Evolutionary conservation across 2,888 invertebrate genomes (phyloP).

Genomic region (Cheiracanthium punctorium): DNA sequence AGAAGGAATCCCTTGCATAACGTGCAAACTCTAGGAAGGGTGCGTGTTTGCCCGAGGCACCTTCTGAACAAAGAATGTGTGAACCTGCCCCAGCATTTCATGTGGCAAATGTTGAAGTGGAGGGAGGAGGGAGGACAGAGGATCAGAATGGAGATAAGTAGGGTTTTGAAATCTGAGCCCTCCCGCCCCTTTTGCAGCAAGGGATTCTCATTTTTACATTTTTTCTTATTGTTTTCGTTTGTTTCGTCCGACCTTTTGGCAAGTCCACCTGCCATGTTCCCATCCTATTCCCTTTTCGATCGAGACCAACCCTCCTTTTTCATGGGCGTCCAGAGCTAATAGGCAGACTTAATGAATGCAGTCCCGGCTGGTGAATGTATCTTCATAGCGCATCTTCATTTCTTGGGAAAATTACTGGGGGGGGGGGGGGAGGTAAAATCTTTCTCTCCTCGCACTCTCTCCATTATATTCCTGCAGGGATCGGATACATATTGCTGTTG

Average conservation of each 20-base stretch:
- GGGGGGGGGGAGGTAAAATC: constrained; percentile 23
- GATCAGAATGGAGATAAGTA: constrained; percentile 15
- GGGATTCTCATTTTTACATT: constrained; percentile 14
- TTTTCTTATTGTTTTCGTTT: constrained; percentile 30
- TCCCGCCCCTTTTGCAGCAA: constrained; percentile 27
- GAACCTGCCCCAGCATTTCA: neutral
- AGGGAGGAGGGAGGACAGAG: neutral
- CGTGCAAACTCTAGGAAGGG: neutral
- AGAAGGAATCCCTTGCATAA: neutral
- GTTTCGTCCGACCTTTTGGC: constrained; percentile 59
- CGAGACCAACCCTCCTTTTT: neutral
- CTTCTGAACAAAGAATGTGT: neutral
- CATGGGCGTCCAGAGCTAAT: constrained; percentile 53
- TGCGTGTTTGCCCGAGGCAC: neutral
- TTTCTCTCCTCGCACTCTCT: neutral
- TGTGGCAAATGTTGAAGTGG: neutral
- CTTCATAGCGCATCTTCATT: constrained; percentile 54
- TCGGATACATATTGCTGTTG: constrained; percentile 37
- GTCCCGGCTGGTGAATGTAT: constrained; percentile 46
- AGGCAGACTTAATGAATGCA: constrained; percentile 64
- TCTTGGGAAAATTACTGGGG: constrained; percentile 51
- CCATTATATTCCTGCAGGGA: constrained; percentile 24
- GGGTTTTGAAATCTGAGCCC: constrained; percentile 37
- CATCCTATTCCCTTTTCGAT: constrained; percentile 10
- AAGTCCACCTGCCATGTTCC: constrained; percentile 63